Evolutionary conservation across 2,888 invertebrate genomes (phyloP).

Genomic region (Aporophyla lueneburgensis): DNA sequence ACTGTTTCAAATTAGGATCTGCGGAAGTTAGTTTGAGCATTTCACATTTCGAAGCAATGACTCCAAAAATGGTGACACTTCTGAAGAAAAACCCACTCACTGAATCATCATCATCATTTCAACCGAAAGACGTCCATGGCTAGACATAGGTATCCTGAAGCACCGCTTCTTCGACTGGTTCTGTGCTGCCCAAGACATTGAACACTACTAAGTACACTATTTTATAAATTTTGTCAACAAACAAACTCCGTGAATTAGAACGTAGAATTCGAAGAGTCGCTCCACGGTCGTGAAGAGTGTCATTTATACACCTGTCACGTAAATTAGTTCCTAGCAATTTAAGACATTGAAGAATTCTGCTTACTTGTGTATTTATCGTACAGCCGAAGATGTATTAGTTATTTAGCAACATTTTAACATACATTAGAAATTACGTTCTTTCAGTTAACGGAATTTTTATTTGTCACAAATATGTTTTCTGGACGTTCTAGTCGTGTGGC

Average conservation of each 20-base stretch:
- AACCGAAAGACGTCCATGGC: no score
- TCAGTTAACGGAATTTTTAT: constrained; percentile 43
- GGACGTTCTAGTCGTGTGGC: not conserved
- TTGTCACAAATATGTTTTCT: constrained; percentile 31
- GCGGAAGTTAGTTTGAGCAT: not conserved
- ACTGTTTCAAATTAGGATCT: not conserved
- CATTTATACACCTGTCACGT: constrained; percentile 66
- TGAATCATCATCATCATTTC: no score
- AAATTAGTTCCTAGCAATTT: constrained; percentile 63
- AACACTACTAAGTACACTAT: constrained; percentile 1
- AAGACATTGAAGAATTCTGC: constrained; percentile 58
- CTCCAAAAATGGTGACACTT: not conserved
- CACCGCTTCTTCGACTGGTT: no score
- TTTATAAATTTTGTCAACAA: constrained; percentile 48
- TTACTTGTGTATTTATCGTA: constrained; percentile 53
- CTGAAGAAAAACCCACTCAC: not conserved
- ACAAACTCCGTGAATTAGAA: constrained; percentile 45
- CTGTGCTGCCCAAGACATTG: not conserved
- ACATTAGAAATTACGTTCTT: constrained; percentile 45
- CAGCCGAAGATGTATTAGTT: constrained; percentile 54
- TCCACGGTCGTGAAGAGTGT: constrained; percentile 45
- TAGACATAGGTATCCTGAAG: no score
- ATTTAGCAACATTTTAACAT: constrained; percentile 40
- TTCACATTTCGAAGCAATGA: not conserved
- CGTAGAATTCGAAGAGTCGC: constrained; percentile 44